Evolutionary conservation across 2,797 vertebrate genomes (phyloP).

Genomic region (Parotocinclus haroldoi): DNA sequence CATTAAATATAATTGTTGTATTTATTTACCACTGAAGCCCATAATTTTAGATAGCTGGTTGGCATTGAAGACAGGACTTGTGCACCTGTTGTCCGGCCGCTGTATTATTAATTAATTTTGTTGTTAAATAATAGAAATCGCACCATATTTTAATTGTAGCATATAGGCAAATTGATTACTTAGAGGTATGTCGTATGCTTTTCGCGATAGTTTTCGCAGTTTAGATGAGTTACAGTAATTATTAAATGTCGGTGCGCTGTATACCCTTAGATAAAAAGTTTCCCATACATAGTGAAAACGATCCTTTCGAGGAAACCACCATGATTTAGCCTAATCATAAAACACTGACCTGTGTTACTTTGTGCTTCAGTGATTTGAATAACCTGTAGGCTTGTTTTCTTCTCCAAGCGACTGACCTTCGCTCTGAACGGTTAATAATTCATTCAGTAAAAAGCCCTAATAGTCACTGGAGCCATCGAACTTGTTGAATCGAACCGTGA

Average conservation of each 20-base stretch:
- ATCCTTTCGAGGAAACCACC: not conserved
- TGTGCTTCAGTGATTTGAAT: not conserved
- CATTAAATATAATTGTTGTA: no score
- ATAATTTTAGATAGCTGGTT: not conserved
- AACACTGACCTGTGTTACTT: not conserved
- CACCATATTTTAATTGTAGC: no score
- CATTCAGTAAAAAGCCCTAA: constrained; percentile 10
- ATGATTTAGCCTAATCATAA: constrained; percentile 7
- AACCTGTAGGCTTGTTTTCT: constrained; percentile 3
- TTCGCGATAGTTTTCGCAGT: no score
- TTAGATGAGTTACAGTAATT: no score
- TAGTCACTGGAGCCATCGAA: not conserved
- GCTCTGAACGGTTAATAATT: constrained; percentile 39
- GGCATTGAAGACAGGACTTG: not conserved
- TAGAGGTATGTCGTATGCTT: no score
- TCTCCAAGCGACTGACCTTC: constrained; percentile 19
- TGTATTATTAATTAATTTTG: not conserved
- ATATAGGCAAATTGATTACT: no score
- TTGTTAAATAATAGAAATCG: no score
- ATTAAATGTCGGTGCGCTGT: no score
- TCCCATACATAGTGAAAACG: no score
- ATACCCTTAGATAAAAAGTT: no score
- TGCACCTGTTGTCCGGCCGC: constrained; percentile 17
- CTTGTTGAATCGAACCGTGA: constrained; percentile 5
- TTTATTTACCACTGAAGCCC: no score